Base-by-base conservation (phyloP, 35 echinoderm and acorn worm genomes). In the Patiria miniata region DNA sequence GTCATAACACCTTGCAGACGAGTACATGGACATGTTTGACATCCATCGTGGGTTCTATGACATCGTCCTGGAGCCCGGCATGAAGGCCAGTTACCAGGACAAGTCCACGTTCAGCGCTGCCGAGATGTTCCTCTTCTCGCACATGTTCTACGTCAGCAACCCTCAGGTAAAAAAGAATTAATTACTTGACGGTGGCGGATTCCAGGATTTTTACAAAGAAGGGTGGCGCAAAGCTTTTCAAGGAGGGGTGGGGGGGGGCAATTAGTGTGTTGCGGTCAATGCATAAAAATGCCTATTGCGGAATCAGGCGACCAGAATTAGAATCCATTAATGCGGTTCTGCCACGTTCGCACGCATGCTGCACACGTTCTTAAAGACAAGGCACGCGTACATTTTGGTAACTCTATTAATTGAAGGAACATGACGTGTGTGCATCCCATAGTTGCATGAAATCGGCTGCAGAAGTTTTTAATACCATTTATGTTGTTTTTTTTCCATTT, bases 131-230 rank as follows among this genome's bases (percentile, higher is more conserved):
- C 79, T 79, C 8, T 95, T 83, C 47, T 91, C 89, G 8, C 93
- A 95, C 34, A 65, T 91, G 36, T 95, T 87, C 61, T 95, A 85
- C 40, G 51, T 91, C 17, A 95, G 93, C 83, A 73, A 84, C 59
- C 61, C 93, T 15, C 32, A 95, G 89, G 93, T 95, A 42, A 84
- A 69, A 8, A 42, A 2, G 6, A 19, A 34, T 37, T 12, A 34
- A 81, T 39, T 39, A 19, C 10, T 42, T 38, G 39, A 81, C 8
- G 26, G 10, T 39, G 37, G 79, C 39, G 79, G 22, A 81, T 9
- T 84, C 47, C 14, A 17, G 15, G 32, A 78, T 78, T 78, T 78
- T 78, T 78, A 82, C 12, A 82, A 40, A 50, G 34, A 50, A 17
- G 16, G 1, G 44, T 33, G 36, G 15, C 40, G 30, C 40, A 19